These are phyloP conservation scores for Cossypha heuglini DNA, from an alignment of 2,797 vertebrate species.

Conservation along the genomic window DNA sequence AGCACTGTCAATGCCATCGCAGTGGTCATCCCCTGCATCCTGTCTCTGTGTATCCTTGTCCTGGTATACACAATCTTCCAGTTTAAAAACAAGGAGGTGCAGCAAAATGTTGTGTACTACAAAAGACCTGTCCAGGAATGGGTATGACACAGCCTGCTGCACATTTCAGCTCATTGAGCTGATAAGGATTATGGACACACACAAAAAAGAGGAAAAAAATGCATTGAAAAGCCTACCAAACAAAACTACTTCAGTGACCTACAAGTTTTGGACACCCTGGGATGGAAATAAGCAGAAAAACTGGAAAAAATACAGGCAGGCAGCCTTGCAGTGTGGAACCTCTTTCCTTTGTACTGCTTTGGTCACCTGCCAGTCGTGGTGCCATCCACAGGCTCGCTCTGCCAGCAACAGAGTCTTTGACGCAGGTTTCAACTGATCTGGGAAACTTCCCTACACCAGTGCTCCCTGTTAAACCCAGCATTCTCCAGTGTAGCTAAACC, in stretches of 20 bases:
- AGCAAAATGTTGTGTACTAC: constrained; percentile 92
- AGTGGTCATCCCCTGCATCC: constrained; percentile 95
- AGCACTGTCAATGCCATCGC: constrained; percentile 95
- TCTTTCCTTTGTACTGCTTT: constrained; percentile 57
- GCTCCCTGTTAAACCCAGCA: constrained; percentile 78
- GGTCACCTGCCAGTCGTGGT: constrained; percentile 22
- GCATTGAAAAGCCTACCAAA: constrained; percentile 73
- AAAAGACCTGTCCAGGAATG: constrained; percentile 98
- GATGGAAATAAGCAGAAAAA: constrained; percentile 70
- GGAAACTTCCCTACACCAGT: constrained; percentile 61
- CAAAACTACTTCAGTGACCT: constrained; percentile 63
- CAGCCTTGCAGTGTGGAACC: constrained; percentile 58
- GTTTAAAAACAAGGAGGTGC: constrained; percentile 97
- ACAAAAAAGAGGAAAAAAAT: background rate
- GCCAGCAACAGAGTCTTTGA: constrained; percentile 52
- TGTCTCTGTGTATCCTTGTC: constrained; percentile 96
- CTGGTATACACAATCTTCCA: constrained; percentile 98
- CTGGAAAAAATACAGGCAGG: constrained; percentile 60
- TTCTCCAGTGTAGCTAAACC: constrained; percentile 73
- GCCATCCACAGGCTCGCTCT: constrained; percentile 60
- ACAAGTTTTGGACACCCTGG: constrained; percentile 63
- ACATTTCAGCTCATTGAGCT: constrained; percentile 21
- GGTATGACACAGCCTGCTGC: constrained; percentile 86
- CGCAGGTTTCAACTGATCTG: constrained; percentile 57
- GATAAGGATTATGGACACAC: constrained; percentile 68